Base-by-base conservation (phyloP, 2,113 vertebrate species). In the Glaucidium brasilianum region DNA sequence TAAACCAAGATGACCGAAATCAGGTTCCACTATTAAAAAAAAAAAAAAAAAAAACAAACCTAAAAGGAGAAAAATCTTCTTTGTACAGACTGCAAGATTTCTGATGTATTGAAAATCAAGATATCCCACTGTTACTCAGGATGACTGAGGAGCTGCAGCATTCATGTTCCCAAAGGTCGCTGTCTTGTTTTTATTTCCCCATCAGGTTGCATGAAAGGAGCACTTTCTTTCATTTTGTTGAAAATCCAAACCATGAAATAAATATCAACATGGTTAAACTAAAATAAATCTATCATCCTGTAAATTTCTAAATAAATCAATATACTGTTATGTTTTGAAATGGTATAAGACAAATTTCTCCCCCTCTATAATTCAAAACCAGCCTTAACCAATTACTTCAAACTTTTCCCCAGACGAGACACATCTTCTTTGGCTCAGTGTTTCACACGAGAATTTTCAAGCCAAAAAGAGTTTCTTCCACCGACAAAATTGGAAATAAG, bases 321-420 rank as follows among this genome's bases (percentile, higher is more conserved):
- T 80, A 73, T 17, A 78, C 66, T 67, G 63, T 39, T 85, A 64
- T 45, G 50, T 79, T 95, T 91, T 94, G 62, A 91, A 92, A 94
- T 47, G 58, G 20, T 50, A 12, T 66, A 84, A 78, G 72, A 72
- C 60, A 91, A n/a, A 58, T 85, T 76, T 71, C 23, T 22, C n/a
- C 52, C 68, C 53, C 52, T 66, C 83, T 67, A 34, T 84, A 86
- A 89, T 84, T 92, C 76, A 88, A 96, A 94, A 49, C 63, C 90
- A 91, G 94, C 91, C 84, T 85, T 85, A 92, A 94, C 77, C 85
- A 95, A 95, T 94, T 97, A 89, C 90, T 92, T 86, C 93, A 95
- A 89, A 94, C 81, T 85, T 94, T 74, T 96, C 78, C 86, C 94
- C 92, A 94, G 91, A 94, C 17, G 20, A 85, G 91, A 97, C 83